Percentiles rank a stretch among this genome's conserved stretches.
Conservation (phyloP, 2,888 invertebrate genomes). For the Lepas anatifera region DNA sequence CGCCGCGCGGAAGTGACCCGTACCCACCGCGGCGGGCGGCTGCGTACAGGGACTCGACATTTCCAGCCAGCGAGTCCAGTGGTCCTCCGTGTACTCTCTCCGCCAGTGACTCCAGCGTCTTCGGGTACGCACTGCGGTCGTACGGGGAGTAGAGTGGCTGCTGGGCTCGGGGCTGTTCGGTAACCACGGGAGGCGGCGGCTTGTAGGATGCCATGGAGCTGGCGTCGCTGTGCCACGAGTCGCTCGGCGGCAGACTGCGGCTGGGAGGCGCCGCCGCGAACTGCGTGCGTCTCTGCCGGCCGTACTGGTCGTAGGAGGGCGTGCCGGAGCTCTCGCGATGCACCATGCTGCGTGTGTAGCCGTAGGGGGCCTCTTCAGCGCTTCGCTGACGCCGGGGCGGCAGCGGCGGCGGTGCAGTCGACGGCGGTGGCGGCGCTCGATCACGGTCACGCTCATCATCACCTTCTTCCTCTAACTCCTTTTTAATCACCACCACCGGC, state of each 20-base stretch:
- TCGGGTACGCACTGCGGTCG: slow-evolving; percentile 65
- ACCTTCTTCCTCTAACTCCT: slow-evolving; percentile 66
- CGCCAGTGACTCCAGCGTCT: slow-evolving; percentile 78
- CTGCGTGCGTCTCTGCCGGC: slow-evolving; percentile 15
- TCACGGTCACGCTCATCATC: slow-evolving; percentile 27
- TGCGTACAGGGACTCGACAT: slow-evolving; percentile 82
- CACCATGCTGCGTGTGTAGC: slow-evolving; percentile 17
- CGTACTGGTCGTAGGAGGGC: slow-evolving; percentile 18
- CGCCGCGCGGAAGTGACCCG: slow-evolving; percentile 26
- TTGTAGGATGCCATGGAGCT: slow-evolving; percentile 22
- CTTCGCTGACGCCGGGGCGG: slow-evolving; percentile 23
- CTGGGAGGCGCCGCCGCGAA: slow-evolving; percentile 35
- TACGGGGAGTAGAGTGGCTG: slow-evolving; percentile 69
- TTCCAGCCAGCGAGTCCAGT: slow-evolving; percentile 27
- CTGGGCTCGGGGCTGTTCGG: slow-evolving; percentile 72
- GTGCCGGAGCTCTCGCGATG: slow-evolving; percentile 15
- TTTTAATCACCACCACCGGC: slow-evolving; percentile 80
- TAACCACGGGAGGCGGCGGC: slow-evolving; percentile 66
- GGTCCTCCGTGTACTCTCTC: slow-evolving; percentile 63
- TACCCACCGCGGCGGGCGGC: slow-evolving; percentile 47
- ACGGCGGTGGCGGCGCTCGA: slow-evolving; percentile 26
- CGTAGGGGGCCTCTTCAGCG: slow-evolving; percentile 23
- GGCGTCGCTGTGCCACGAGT: slow-evolving; percentile 17
- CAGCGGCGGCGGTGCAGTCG: slow-evolving; percentile 25
- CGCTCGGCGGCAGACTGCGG: slow-evolving; percentile 19